Base-by-base conservation (phyloP, 2,113 vertebrate genomes). In the Carlito syrichta region DNA sequence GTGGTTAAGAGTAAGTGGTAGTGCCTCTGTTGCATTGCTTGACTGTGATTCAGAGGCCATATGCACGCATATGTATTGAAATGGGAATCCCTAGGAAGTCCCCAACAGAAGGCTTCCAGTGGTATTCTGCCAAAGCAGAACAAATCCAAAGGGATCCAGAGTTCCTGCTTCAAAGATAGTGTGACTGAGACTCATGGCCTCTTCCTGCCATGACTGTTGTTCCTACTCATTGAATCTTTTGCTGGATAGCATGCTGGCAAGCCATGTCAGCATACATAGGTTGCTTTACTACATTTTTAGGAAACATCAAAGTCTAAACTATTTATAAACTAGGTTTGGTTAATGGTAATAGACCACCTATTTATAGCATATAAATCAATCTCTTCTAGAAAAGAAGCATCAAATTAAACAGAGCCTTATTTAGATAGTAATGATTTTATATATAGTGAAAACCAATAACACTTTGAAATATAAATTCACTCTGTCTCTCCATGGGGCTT, bases 1-100 rank as follows among this genome's bases (percentile, higher is more conserved):
- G 95, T 96, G 74, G 78, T 68, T 71, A 74, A 50, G 79, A 97
- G 93, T 43, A 60, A 96, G 79, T 93, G 40, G 45, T 58, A 50
- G 93, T 60, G 35, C 12, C 38, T 89, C 38, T 84, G 62, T 92
- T 89, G 52, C 96, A 17, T 91, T 83, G 79, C 90, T 79, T 35
- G 30, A 38, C 62, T 76, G 62, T 89, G 86, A 93, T 62, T 86
- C 78, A 73, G 35, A 89, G 95, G 68, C 94, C 43, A 52, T 66
- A 84, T 54, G 56, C 68, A 54, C 66, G 45, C 77, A 52, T 20
- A 17, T 1, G 82, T 62, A 94, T 60, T 97, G 91, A 97, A 89
- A 78, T 71, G 79, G 88, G 76, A 85, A 76, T 87, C 97, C 76
- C 94, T 96, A 52, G 92, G 89, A 95, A 96, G 96, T 97, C 79